Base-by-base conservation (phyloP, 2,113 vertebrate species). In the Gopherus flavomarginatus region DNA sequence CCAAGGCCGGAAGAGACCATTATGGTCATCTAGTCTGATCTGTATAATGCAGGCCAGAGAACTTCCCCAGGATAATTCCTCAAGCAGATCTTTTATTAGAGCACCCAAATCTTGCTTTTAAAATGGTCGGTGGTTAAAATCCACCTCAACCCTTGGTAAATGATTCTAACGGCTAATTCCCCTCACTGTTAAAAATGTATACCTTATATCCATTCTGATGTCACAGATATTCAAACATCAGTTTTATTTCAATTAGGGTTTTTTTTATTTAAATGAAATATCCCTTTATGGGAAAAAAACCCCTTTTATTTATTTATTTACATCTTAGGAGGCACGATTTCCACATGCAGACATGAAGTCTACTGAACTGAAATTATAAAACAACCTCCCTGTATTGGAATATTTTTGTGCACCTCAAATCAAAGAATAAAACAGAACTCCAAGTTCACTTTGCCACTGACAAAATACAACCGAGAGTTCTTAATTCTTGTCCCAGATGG, bases 401-500 rank as follows among this genome's bases (percentile, higher is more conserved):
- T 85, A 86, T 0, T 3, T 69, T 4, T 53, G 6, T 38, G 56
- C 1, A 62, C 16, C 42, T 87, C 81, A 90, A 17, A 88, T 90
- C 38, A 80, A 47, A 87, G 88, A 24, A 52, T 22, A 85, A 92
- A 94, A 38, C 8, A 14, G 42, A 83, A 85, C 22, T 75, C 38
- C 53, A 78, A 0, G 27, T 57, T 47, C 80, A 81, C 50, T 53
- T 24, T 87, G 62, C 14, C 6, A 22, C 21, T 88, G 35, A 49
- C 62, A 92, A 72, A 88, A 88, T 38, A 85, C 35, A 96, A 62
- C 2, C 9, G 52, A 65, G n/a, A 85, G 62, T 5, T 27, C 27
- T 52, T 90, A 91, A 69, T 85, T 94, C 86, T 87, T 85, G 38
- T 42, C 62, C 93, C 62, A 29, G 91, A 93, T 91, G 62, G 75